Conservation (phyloP, 2,797 vertebrate species). For the Geotrypetes seraphini region DNA sequence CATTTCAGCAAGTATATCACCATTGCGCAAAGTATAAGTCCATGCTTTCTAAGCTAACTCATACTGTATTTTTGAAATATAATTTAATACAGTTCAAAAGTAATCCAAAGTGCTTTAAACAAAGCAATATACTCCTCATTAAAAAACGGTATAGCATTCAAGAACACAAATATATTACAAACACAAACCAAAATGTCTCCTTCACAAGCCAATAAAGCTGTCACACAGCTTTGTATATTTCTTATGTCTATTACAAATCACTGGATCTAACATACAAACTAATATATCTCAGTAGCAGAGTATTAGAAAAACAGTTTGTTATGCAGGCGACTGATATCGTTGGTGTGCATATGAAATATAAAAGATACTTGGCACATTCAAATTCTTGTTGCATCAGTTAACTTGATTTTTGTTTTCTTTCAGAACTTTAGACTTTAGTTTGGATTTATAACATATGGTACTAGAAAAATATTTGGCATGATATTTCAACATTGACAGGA, state of each 20-base stretch:
- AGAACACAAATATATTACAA: background rate
- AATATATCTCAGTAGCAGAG: too few species aligned
- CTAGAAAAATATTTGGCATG: too few species aligned
- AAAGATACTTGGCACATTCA: too few species aligned
- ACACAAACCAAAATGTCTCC: background rate
- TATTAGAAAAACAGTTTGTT: too few species aligned
- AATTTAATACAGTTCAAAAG: background rate
- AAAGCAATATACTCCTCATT: slow-evolving; percentile 1
- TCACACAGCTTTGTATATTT: background rate
- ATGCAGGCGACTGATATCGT: too few species aligned
- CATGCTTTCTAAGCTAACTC: background rate
- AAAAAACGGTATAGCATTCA: background rate
- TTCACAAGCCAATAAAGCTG: background rate
- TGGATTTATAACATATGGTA: too few species aligned
- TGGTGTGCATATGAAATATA: too few species aligned
- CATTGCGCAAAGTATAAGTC: slow-evolving; percentile 2
- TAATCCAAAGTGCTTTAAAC: background rate
- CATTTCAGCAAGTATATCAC: background rate
- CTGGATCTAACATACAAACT: background rate
- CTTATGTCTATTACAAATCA: background rate
- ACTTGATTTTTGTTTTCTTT: too few species aligned
- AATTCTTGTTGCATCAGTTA: background rate
- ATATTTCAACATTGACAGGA: too few species aligned
- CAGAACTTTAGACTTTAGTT: too few species aligned
- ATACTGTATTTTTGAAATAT: background rate